These are phyloP conservation scores for Aegotheles bennettii DNA, from an alignment of 2,113 vertebrate species.

Conservation along the genomic window DNA sequence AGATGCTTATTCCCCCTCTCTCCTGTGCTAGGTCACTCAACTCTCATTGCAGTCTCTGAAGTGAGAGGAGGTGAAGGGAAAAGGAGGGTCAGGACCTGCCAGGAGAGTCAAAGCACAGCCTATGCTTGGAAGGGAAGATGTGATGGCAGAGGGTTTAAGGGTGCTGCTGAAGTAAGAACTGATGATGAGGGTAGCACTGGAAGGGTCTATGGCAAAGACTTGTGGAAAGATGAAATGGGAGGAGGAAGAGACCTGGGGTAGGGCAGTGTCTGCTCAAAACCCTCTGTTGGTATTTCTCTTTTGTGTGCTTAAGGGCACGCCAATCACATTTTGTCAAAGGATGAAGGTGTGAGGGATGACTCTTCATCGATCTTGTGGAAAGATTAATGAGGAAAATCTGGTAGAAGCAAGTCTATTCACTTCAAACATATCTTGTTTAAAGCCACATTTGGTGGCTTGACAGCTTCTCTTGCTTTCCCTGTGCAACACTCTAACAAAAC, in stretches of 20 bases:
- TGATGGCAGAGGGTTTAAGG: not conserved
- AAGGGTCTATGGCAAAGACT: not conserved
- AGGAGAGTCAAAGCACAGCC: not conserved
- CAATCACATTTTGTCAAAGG: not conserved
- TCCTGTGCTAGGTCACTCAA: not conserved
- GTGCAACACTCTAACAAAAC: not conserved
- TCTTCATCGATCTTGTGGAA: not conserved
- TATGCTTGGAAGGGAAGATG: not conserved
- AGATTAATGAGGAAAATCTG: not conserved
- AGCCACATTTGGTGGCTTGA: not conserved
- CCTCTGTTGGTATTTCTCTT: not conserved
- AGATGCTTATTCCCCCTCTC: not conserved
- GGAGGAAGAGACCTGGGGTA: not conserved
- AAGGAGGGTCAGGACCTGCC: not conserved
- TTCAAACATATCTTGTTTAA: not conserved
- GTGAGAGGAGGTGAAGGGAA: not conserved
- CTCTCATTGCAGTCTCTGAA: not conserved
- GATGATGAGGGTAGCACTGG: not conserved
- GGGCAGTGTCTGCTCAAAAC: not conserved
- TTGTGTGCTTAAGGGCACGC: not conserved
- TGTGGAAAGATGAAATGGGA: not conserved
- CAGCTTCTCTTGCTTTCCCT: not conserved
- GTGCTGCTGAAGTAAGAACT: not conserved
- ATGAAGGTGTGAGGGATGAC: not conserved
- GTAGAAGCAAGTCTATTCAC: not conserved